Evolutionary conservation across 2,888 invertebrate species (phyloP).

Genomic region (Carpatolechia fugitivella): DNA sequence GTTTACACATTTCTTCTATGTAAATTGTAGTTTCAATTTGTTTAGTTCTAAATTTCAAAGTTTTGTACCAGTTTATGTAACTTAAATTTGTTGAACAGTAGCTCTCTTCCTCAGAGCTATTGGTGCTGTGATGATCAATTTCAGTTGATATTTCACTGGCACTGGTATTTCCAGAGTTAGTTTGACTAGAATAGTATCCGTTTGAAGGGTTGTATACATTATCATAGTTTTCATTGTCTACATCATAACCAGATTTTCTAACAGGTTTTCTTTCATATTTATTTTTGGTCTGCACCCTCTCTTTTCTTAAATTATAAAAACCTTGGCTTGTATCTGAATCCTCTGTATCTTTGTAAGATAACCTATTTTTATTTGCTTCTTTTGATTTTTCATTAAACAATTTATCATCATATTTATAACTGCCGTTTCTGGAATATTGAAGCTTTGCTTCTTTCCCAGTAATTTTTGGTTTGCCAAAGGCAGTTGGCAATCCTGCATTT

Average conservation of each 20-base stretch:
- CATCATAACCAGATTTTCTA: slow-evolving; percentile 16
- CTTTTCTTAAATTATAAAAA: not conserved
- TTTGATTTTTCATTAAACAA: not conserved
- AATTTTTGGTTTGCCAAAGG: slow-evolving; percentile 29
- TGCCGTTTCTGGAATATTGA: not conserved
- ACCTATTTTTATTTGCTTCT: not conserved
- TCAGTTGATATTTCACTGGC: slow-evolving; percentile 4
- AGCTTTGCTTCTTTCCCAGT: not conserved
- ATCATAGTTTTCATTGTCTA: slow-evolving; percentile 18
- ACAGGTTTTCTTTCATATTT: not conserved
- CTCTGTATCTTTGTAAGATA: slow-evolving; percentile 4
- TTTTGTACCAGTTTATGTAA: slow-evolving; percentile 53
- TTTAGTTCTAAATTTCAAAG: slow-evolving; percentile 47
- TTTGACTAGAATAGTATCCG: not conserved
- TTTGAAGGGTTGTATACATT: not conserved
- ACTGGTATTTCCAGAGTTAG: not conserved
- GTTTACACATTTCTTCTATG: slow-evolving; percentile 49
- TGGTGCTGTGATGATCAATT: slow-evolving; percentile 8
- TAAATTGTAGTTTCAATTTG: slow-evolving; percentile 53
- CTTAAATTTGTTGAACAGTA: slow-evolving; percentile 17
- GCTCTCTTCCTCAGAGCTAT: not conserved
- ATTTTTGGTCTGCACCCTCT: not conserved
- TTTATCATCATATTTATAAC: not conserved
- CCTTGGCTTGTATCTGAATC: slow-evolving; percentile 4
- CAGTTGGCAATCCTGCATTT: slow-evolving; percentile 40